Percentiles rank a stretch among this genome's conserved stretches.
phyloP scores from a whole-genome alignment of 1,140 invertebrate species.

The Heliconius congener region DNA sequence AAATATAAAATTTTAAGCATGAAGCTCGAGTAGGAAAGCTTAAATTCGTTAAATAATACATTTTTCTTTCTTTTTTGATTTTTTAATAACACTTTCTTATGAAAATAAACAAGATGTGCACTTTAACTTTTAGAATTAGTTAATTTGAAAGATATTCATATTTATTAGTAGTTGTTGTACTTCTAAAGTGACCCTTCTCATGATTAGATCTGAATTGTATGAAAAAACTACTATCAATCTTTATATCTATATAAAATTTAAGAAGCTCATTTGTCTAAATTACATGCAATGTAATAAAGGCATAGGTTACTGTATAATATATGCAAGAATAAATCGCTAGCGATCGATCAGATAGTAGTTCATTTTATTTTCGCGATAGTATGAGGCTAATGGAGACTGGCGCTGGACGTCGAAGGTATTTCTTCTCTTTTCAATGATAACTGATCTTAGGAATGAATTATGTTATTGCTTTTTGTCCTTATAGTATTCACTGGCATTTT shows the following conservation, averaged over 20 bases:
- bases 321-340: not conserved
- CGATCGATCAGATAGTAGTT: not conserved
- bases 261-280: not conserved
- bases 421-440: not conserved
- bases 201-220: not conserved
- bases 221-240: not conserved
- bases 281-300: not conserved
- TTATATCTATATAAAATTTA: not conserved
- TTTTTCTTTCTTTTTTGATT: too few species aligned
- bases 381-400: not conserved
- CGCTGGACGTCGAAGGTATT: not conserved
- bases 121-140: too few species aligned
- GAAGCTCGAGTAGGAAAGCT: too few species aligned
- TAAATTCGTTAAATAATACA: too few species aligned
- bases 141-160: too few species aligned
- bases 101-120: too few species aligned
- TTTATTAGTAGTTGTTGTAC: too few species aligned
- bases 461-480: not conserved
- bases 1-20: too few species aligned
- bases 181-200: too few species aligned
- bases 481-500: too few species aligned
- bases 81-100: too few species aligned
- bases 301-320: not conserved
- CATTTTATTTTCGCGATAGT: not conserved
- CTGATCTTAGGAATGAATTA: not conserved